A percentile compares a stretch with the other conserved stretches of the same genome.
These are phyloP conservation scores for Coregonus clupeaformis DNA, from an alignment of 2,113 vertebrate genomes.

Conservation along the genomic window DNA sequence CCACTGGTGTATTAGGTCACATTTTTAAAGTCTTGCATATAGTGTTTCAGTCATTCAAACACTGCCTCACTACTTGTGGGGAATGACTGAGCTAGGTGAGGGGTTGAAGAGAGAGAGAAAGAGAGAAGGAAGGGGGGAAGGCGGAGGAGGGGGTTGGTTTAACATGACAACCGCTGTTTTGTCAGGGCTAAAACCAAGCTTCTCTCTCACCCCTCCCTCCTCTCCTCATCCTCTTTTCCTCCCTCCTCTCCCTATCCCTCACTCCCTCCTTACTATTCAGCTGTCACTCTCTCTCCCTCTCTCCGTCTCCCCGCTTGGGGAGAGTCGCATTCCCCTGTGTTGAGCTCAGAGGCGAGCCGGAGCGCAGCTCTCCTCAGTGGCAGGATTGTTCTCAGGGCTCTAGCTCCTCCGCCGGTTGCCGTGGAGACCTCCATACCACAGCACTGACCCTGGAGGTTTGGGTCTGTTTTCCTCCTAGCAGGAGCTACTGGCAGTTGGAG, in stretches of 20 bases:
- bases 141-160: constrained; percentile 13
- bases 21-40: neutral
- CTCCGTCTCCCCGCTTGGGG: constrained; percentile 34
- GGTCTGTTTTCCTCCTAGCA: constrained; percentile 78
- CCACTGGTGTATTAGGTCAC: too few species aligned
- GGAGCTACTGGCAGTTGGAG: constrained; percentile 89
- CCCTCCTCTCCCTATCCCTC: too few species aligned
- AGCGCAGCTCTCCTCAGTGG: constrained; percentile 66
- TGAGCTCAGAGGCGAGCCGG: constrained; percentile 49
- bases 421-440: constrained; percentile 93
- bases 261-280: neutral
- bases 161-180: constrained; percentile 59
- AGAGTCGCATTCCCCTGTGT: constrained; percentile 56
- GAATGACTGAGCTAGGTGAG: constrained; percentile 3
- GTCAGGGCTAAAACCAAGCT: constrained; percentile 60
- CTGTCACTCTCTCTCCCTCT: constrained; percentile 22
- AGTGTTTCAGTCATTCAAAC: too few species aligned
- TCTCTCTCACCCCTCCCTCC: constrained; percentile 51
- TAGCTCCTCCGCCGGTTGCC: constrained; percentile 79
- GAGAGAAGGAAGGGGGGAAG: constrained; percentile 1
- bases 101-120: neutral
- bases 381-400: constrained; percentile 80
- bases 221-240: constrained; percentile 9
- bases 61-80: constrained; percentile 22
- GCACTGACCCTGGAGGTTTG: constrained; percentile 88